phyloP scores from a whole-genome alignment of 2,888 invertebrate species.

The Eilema sororculum region DNA sequence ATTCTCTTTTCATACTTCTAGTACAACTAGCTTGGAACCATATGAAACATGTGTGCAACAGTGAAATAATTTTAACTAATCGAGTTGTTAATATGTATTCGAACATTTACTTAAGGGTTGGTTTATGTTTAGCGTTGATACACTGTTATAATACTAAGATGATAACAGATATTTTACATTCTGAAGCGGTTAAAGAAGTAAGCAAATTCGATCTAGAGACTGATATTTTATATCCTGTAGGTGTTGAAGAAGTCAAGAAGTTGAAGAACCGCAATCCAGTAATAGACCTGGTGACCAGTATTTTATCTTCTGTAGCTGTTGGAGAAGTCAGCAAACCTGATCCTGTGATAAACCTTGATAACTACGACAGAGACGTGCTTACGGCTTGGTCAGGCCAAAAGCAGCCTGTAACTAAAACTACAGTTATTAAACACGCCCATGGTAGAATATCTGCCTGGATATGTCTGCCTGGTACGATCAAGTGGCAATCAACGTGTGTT shows the following conservation, averaged over 20 bases:
- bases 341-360: slow-evolving; percentile 6
- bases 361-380: background rate
- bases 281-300: no score
- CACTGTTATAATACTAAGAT: background rate
- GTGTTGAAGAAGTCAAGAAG: no score
- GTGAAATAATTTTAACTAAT: background rate
- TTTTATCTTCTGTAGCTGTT: background rate
- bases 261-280: no score
- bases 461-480: slow-evolving; percentile 1
- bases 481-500: slow-evolving; percentile 6
- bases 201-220: background rate
- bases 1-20: background rate
- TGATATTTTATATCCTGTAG: no score
- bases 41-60: no score
- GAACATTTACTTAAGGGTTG: background rate
- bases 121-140: background rate
- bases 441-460: slow-evolving; percentile 4
- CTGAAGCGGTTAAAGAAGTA: background rate
- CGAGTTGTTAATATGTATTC: background rate
- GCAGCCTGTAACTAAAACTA: background rate
- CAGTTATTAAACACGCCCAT: background rate
- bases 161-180: background rate
- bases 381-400: background rate
- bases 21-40: background rate
- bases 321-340: background rate